Evolutionary conservation across 2,888 invertebrate genomes (phyloP).

Genomic region (Smittia sp.): DNA sequence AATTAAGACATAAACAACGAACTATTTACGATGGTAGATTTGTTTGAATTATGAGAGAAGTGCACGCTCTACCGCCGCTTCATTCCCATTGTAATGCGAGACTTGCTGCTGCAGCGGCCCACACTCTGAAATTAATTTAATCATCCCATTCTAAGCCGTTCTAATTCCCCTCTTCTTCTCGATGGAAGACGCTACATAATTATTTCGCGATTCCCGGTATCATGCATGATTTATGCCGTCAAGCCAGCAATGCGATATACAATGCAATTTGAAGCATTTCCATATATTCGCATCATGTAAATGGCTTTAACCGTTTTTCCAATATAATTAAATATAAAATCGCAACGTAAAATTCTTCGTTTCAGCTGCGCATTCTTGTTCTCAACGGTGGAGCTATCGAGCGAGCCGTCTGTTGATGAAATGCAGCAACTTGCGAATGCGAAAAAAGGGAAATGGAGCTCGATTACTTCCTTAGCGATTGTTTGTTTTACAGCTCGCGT

Average conservation of each 20-base stretch:
- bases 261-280: background rate
- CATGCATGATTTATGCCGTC: slow-evolving; percentile 3
- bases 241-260: background rate
- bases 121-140: slow-evolving; percentile 3
- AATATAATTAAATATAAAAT: background rate
- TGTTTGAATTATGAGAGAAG: background rate
- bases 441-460: too few species aligned
- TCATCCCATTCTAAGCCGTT: background rate
- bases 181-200: background rate
- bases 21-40: background rate
- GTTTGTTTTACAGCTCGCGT: too few species aligned
- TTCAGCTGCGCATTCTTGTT: background rate
- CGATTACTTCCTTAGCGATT: too few species aligned
- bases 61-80: background rate
- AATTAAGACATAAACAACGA: too few species aligned
- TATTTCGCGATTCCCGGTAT: background rate
- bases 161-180: background rate
- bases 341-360: background rate
- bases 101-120: background rate
- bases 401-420: too few species aligned
- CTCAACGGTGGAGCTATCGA: too few species aligned
- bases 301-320: slow-evolving; percentile 3
- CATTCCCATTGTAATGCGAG: background rate
- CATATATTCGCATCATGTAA: background rate
- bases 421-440: too few species aligned